Conservation (phyloP, 2,797 vertebrate genomes). For the Sphenodon punctatus region DNA sequence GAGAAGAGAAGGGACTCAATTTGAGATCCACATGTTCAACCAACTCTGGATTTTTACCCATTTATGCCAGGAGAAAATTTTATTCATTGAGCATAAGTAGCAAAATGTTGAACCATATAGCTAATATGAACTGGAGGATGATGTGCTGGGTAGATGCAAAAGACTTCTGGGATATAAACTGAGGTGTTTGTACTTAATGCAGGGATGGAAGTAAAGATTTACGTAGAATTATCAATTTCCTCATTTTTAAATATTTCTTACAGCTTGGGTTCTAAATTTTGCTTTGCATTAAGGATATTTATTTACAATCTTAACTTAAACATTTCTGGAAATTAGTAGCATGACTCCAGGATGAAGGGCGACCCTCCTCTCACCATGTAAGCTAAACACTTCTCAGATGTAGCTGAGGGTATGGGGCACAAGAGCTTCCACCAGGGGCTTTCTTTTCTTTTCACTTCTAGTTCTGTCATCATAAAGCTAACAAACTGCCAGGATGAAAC, state of each 20-base stretch:
- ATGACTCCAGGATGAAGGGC: rapidly evolving
- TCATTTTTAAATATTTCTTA: not conserved
- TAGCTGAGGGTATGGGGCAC: rapidly evolving
- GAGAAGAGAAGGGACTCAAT: not conserved
- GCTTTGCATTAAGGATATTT: not conserved
- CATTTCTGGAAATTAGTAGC: too few species aligned
- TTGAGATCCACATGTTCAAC: not conserved
- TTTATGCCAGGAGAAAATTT: rapidly evolving
- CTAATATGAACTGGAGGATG: not conserved
- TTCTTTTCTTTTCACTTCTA: not conserved
- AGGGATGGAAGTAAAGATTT: not conserved
- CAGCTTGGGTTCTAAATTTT: not conserved
- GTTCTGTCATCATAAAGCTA: not conserved
- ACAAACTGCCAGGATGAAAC: conserved; percentile 27
- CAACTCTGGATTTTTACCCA: not conserved
- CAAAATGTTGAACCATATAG: rapidly evolving
- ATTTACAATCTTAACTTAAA: not conserved
- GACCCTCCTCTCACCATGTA: not conserved
- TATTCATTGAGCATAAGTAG: rapidly evolving
- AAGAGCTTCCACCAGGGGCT: not conserved
- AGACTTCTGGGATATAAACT: not conserved
- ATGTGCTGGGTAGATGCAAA: not conserved
- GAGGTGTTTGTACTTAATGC: not conserved
- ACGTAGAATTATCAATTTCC: not conserved
- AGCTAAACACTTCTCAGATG: rapidly evolving